These are phyloP conservation scores for Cryptoprocta ferox DNA, from an alignment of 2,797 vertebrate genomes.

Conservation along the genomic window DNA sequence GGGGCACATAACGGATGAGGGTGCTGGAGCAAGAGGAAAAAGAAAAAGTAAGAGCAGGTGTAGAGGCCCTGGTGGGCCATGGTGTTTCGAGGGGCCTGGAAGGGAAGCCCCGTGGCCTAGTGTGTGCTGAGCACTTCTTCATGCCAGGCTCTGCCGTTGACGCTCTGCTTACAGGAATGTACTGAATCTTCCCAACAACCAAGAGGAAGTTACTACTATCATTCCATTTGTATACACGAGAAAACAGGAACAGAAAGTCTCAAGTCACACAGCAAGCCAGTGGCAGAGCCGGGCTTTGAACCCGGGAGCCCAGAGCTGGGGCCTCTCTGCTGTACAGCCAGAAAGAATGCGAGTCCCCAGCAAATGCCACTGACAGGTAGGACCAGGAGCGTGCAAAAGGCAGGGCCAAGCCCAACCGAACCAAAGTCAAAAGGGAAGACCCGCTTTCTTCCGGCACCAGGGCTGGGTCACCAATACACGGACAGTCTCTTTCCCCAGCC, in stretches of 20 bases:
- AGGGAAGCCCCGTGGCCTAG: too few relatives aligned
- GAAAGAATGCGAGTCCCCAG: neutral
- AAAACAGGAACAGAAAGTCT: neutral
- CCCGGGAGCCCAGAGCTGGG: neutral
- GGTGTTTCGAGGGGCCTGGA: neutral
- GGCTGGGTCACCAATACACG: neutral
- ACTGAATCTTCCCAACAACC: neutral
- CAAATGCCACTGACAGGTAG: neutral
- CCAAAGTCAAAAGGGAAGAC: neutral
- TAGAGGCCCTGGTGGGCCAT: neutral
- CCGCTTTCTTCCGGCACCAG: neutral
- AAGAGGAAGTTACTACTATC: neutral
- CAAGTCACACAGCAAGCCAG: neutral
- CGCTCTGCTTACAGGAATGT: neutral
- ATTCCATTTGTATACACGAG: neutral
- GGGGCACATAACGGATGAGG: neutral
- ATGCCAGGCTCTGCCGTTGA: neutral
- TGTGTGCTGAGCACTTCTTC: neutral
- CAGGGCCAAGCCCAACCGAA: neutral
- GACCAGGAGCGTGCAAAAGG: fast-evolving
- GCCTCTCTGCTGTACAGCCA: neutral
- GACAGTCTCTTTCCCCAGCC: neutral
- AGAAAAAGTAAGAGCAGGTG: fast-evolving
- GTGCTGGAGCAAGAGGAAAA: neutral
- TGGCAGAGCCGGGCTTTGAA: neutral